These are phyloP conservation scores for Diceros bicornis DNA, from an alignment of 2,797 vertebrate genomes.

Conservation along the genomic window DNA sequence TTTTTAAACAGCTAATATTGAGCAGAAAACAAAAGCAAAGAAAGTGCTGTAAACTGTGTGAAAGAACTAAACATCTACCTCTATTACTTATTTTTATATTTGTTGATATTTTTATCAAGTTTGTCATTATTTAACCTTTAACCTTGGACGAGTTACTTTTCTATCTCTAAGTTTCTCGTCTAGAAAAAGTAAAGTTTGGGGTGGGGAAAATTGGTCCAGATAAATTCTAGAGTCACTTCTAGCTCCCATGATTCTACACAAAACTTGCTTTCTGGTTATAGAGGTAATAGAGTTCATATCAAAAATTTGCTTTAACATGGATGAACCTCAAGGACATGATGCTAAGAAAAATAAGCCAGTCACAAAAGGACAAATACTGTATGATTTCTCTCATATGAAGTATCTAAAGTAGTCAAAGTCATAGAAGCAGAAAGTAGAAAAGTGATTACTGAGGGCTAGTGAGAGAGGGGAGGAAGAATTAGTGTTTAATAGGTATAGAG, in stretches of 20 bases:
- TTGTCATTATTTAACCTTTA: neutral
- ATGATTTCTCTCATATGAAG: neutral
- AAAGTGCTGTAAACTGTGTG: neutral
- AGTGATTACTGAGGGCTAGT: neutral
- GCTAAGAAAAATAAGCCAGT: neutral
- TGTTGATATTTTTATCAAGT: neutral
- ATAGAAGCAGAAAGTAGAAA: neutral
- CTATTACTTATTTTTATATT: neutral
- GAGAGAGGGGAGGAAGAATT: too few relatives aligned
- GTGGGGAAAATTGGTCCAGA: neutral
- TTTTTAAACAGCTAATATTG: neutral
- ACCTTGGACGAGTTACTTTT: neutral
- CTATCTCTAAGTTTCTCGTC: neutral
- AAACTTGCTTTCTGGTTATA: neutral
- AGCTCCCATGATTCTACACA: neutral
- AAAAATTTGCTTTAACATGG: neutral
- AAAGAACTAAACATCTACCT: neutral
- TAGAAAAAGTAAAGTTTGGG: neutral
- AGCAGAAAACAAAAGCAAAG: neutral
- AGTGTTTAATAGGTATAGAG: neutral
- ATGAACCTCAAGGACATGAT: neutral
- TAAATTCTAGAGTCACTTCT: neutral
- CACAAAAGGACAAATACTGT: neutral
- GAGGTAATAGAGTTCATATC: neutral
- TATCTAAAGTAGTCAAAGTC: neutral